Percentiles rank a stretch among this genome's conserved stretches.
Evolutionary conservation across 2,113 vertebrate species (phyloP).

Genomic region (Chlamydotis undulata): DNA sequence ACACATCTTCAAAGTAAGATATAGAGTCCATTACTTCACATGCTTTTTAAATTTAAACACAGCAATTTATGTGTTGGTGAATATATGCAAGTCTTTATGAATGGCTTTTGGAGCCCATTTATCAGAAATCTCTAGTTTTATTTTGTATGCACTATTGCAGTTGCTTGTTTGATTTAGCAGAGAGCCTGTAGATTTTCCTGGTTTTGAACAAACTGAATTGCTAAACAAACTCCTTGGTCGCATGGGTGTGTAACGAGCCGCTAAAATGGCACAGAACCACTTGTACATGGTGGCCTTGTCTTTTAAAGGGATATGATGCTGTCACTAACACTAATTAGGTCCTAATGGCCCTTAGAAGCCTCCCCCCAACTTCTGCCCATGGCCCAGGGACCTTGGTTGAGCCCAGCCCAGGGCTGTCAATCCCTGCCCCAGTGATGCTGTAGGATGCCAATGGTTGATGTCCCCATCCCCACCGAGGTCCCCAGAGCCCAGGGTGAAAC

Average conservation of each 20-base stretch:
- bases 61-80: not conserved
- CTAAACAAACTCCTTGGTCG: not conserved
- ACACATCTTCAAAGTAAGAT: slow-evolving; percentile 24
- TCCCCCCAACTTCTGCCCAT: not conserved
- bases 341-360: not conserved
- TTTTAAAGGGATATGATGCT: not conserved
- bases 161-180: not conserved
- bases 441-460: not conserved
- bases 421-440: not conserved
- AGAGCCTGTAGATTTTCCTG: not conserved
- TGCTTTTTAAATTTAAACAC: slow-evolving; percentile 26
- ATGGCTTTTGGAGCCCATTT: slow-evolving; percentile 1
- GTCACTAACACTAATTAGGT: not conserved
- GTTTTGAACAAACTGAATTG: not conserved
- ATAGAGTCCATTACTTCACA: not conserved
- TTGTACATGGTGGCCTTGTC: not conserved
- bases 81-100: not conserved
- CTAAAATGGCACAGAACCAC: not conserved
- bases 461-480: not conserved
- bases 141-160: not conserved
- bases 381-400: accelerated
- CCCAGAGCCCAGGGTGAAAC: not conserved
- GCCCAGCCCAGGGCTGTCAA: not conserved
- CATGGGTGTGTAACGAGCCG: accelerated
- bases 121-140: not conserved